Evolutionary conservation across 2,888 invertebrate genomes (phyloP), one percentile per base, ranked within the genome.

Genomic region (Allygus modestus): DNA sequence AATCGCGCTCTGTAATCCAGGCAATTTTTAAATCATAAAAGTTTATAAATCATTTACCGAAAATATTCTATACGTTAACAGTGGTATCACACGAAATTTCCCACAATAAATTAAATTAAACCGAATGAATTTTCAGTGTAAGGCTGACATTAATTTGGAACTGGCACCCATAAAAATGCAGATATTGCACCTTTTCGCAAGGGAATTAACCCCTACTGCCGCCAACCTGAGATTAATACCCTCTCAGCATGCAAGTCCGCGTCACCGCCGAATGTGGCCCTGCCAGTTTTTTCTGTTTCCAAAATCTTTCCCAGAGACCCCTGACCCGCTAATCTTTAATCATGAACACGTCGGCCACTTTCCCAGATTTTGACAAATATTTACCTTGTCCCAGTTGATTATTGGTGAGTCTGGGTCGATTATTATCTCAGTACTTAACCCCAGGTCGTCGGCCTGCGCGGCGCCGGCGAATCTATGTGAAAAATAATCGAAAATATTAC

Each of bases 281-380:
- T 65, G 65, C 65, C 65, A 65, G 65, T 65, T 65, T 65, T 65
- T 65, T 65, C 65, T 28, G 65, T 65, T 65, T 65, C 65, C 65
- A 28, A 28, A 65, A 58, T 65, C 65, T 65, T 77, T 77, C 43
- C 41, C 41, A 71, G 75, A 26, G 28, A 79, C 58, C 33, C 33
- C 58, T 58, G 79, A 79, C 79, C 58, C 37, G 51, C 79, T 58
- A 79, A 79, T 79, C 79, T 79, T 58, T 54, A 54, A 79, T 79
- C 79, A 58, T 58, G 33, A 58, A 58, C 79, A 58, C 79, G 79
- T 79, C 37, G 17, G 46, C 75, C 26, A 46, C 75, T 77, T 58
- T 79, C 79, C 58, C 31, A 23, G 33, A 37, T 79, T 79, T 79
- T 79, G 58, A 79, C 79, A 79, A 79, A 79, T 79, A 79, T 79